These are phyloP conservation scores for Hydra vulgaris DNA, from an alignment of 30 jellyfish, hydroid and myxozoan genomes.

Conservation along the genomic window DNA sequence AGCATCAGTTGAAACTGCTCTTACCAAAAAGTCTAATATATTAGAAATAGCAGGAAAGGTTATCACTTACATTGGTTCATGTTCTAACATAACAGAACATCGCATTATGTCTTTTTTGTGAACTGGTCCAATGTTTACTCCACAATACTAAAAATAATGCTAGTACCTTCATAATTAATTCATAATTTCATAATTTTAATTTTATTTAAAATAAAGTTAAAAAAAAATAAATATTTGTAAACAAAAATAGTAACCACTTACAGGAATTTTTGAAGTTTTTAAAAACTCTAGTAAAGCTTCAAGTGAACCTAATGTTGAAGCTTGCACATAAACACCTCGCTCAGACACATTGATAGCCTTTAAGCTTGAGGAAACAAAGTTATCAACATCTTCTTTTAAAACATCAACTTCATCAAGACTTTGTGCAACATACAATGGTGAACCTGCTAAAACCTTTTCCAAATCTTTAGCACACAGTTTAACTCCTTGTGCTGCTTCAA, in stretches of 20 bases:
- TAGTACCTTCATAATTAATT: too few species aligned
- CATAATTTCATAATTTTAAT: not conserved
- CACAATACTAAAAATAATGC: conserved; percentile 71
- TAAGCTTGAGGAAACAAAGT: conserved; percentile 55
- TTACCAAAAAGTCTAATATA: too few species aligned
- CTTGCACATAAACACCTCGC: conserved; percentile 98
- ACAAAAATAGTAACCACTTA: too few species aligned
- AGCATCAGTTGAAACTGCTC: too few species aligned
- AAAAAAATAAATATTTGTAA: not conserved
- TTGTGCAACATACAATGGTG: conserved; percentile 87
- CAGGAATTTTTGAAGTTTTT: conserved; percentile 92
- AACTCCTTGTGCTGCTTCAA: conserved; percentile 89
- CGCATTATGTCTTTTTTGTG: conserved; percentile 91
- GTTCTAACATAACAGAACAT: conserved; percentile 95
- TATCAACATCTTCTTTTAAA: conserved; percentile 74
- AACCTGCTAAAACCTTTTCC: conserved; percentile 95
- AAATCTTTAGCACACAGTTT: conserved; percentile 73
- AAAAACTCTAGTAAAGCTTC: conserved; percentile 94
- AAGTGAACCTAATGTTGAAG: conserved; percentile 96
- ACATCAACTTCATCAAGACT: conserved; percentile 70
- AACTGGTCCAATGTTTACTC: conserved; percentile 98
- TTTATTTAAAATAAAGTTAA: not conserved
- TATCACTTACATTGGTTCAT: conserved; percentile 83
- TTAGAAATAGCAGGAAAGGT: too few species aligned
- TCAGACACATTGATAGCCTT: conserved; percentile 80